A percentile compares a stretch with the other conserved stretches of the same genome.
phyloP scores from a whole-genome alignment of 2,888 invertebrate species.

The Latheticus oryzae region DNA sequence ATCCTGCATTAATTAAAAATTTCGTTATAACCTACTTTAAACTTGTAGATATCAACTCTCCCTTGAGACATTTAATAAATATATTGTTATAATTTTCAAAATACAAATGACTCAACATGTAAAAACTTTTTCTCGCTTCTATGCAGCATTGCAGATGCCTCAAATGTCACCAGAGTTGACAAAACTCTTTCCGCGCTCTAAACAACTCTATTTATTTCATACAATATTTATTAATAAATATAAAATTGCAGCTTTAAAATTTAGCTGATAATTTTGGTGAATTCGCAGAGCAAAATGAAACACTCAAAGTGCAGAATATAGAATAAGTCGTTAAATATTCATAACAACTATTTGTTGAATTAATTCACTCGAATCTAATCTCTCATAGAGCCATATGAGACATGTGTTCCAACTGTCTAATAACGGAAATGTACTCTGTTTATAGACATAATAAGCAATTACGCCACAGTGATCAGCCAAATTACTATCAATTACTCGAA shows the following conservation, averaged over 20 bases:
- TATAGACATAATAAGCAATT: conserved; percentile 5
- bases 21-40: conserved; percentile 34
- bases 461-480: conserved; percentile 1
- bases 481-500: too few species aligned
- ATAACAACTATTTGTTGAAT: conserved; percentile 13
- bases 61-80: conserved; percentile 39
- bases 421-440: conserved; percentile 5
- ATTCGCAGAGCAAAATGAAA: too few species aligned
- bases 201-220: too few species aligned
- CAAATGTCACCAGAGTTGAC: background rate
- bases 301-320: too few species aligned
- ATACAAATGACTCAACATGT: conserved; percentile 23
- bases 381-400: conserved; percentile 4
- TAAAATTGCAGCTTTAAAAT: too few species aligned
- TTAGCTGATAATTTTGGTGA: too few species aligned
- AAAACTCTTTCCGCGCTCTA: too few species aligned
- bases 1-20: conserved; percentile 36
- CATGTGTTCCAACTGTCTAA: conserved; percentile 4
- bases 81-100: conserved; percentile 39
- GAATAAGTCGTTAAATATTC: too few species aligned
- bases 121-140: conserved; percentile 20
- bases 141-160: conserved; percentile 31
- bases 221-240: too few species aligned
- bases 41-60: conserved; percentile 34
- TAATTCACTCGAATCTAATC: conserved; percentile 2